Base-by-base conservation (phyloP, 1,140 invertebrate species). In the Drosophila kikkawai region DNA sequence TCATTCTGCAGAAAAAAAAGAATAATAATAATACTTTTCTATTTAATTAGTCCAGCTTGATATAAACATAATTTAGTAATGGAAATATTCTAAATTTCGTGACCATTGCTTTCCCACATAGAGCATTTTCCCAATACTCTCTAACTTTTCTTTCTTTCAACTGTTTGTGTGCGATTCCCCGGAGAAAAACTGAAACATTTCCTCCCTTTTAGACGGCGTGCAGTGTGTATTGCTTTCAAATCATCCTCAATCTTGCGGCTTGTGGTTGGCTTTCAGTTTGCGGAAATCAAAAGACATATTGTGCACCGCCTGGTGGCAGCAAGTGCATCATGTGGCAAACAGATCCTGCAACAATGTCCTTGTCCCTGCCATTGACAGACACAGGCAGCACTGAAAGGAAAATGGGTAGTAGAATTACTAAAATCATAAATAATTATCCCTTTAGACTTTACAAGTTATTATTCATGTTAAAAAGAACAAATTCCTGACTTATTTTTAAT, bases 221-320 rank as follows among this genome's bases (percentile, higher is more conserved):
- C 29, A 41, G 39, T 44, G 66, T 36, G 56, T 48, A 67, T 66
- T 71, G 73, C 50, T 65, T 76, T 65, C 69, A 69, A 82, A 71
- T 82, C 80, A 63, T 47, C 74, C 68, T 67, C 37, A 77, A 69
- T 67, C 17, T 47, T 42, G 51, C 15, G 45, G 57, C 57, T 69
- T 66, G 53, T 36, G 83, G 67, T 63, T 83, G 71, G 50, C 76
- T 78, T 80, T 70, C 69, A 74, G 74, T 76, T 63, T 81, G 51
- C 78, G 78, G 78, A 78, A 81, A 85, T 84, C 82, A 73, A 84
- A 88, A 80, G 83, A 87, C 83, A 84, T 50, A 88, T 88, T 84
- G 83, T 80, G 61, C 71, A 29, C 39, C 53, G 79, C 51, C 59
- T 70, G 68, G 64, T 66, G 67, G 64, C 68, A 63, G 41, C 60